These are phyloP conservation scores for Parus major DNA, from an alignment of 2,113 vertebrate genomes.

Conservation along the genomic window DNA sequence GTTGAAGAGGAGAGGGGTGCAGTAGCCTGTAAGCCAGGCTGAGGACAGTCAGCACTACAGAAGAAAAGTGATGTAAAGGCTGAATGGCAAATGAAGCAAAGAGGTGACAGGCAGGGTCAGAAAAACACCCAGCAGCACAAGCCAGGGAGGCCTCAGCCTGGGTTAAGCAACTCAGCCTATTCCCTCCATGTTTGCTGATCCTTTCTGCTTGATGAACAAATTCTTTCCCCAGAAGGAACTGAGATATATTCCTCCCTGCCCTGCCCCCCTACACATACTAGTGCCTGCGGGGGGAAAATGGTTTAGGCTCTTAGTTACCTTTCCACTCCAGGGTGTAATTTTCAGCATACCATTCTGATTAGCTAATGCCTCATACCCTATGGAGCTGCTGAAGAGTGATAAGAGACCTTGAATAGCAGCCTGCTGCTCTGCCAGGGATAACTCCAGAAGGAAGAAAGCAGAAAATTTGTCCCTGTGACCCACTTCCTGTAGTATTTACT, in stretches of 20 bases:
- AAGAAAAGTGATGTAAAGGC: neutral
- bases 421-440: neutral
- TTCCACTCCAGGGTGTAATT: neutral
- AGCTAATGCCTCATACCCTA: neutral
- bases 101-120: neutral
- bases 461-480: neutral
- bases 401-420: neutral
- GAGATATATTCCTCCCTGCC: neutral
- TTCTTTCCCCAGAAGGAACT: neutral
- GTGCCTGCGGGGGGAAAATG: neutral
- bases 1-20: neutral
- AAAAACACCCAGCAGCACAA: neutral
- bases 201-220: neutral
- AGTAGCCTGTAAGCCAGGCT: neutral
- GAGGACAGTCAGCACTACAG: neutral
- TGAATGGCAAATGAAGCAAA: neutral
- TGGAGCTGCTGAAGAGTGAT: neutral
- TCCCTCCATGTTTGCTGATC: neutral
- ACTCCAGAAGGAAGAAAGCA: neutral
- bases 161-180: neutral
- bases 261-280: neutral
- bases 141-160: neutral
- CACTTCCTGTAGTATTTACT: neutral
- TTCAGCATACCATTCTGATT: conserved; percentile 26
- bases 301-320: neutral